Evolutionary conservation across 2,113 vertebrate species (phyloP).

Genomic region (Chloropsis hardwickii): DNA sequence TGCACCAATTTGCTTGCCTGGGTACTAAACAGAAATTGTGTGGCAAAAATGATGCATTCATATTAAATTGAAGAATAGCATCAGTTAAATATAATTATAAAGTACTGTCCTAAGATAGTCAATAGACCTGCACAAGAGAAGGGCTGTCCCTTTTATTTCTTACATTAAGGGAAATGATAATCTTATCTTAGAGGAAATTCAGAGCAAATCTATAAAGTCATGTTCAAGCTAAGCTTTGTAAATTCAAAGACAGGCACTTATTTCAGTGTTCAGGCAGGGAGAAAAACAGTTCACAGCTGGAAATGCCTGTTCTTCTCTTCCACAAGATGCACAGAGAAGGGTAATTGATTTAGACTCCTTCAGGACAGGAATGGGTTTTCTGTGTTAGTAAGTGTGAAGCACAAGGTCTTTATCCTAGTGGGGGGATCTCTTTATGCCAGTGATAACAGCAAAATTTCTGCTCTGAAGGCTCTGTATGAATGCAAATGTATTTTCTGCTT

Average conservation of each 20-base stretch:
- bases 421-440: neutral
- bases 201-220: neutral
- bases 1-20: neutral
- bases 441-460: neutral
- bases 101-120: neutral
- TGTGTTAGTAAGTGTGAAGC: neutral
- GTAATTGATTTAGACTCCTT: constrained; percentile 40
- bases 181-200: neutral
- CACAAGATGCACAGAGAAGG: neutral
- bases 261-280: constrained; percentile 29
- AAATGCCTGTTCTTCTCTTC: constrained; percentile 35
- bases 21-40: neutral
- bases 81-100: neutral
- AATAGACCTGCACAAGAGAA: neutral
- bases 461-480: neutral
- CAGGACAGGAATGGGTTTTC: constrained; percentile 9
- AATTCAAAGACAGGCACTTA: constrained; percentile 15
- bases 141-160: neutral
- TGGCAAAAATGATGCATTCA: neutral
- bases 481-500: neutral
- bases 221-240: constrained; percentile 43
- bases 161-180: neutral
- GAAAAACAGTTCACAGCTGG: constrained; percentile 48
- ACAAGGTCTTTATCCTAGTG: neutral
- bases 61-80: neutral